Base-by-base conservation (phyloP, 2,888 invertebrate species). In the Myathropa florea region DNA sequence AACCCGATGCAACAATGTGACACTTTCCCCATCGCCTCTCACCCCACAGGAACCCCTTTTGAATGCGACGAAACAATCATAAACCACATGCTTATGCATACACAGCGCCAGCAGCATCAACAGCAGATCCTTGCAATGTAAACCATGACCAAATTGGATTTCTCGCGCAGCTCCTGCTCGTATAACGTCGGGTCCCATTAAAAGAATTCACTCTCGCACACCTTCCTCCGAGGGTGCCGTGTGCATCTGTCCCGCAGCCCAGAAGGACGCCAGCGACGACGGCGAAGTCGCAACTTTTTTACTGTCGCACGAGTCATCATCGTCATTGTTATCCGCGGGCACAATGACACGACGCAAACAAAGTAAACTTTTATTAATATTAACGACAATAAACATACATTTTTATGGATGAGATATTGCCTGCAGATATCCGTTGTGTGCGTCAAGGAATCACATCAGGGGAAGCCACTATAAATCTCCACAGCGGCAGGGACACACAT, bases 391-490 rank as follows among this genome's bases (percentile, higher is more conserved):
- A 83, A 86, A 86, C 86, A 86, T 75, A 86, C 86, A 86, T 63
- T 86, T 85, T 86, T 86, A 86, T 83, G 83, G 82, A 86, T 86
- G 86, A 86, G 83, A 86, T 86, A 86, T 86, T 86, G 86, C 86
- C 33, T 82, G 86, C 75, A 86, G 82, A 86, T 86, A 83, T 86
- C 82, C 86, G 82, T 65, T 82, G 53, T 21, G 46, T 46, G 46
- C 46, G 76, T 53, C 57, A 63, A 24, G 59, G 33, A 26, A 65
- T 14, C 46, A 26, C 73, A 83, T 63, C 65, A 75, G 72, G 77
- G 59, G 72, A 60, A 67, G 70, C 63, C 82, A 78, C 83, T 75
- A 86, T 65, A 71, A 61, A 82, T 75, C 82, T 82, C 64, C 18
- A 10, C 30, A 10, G 30, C 33, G 12, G 9, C 33, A 10, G 30